Conservation (phyloP, 2,888 invertebrate species). For the Mongoloraphidia duomilia region DNA sequence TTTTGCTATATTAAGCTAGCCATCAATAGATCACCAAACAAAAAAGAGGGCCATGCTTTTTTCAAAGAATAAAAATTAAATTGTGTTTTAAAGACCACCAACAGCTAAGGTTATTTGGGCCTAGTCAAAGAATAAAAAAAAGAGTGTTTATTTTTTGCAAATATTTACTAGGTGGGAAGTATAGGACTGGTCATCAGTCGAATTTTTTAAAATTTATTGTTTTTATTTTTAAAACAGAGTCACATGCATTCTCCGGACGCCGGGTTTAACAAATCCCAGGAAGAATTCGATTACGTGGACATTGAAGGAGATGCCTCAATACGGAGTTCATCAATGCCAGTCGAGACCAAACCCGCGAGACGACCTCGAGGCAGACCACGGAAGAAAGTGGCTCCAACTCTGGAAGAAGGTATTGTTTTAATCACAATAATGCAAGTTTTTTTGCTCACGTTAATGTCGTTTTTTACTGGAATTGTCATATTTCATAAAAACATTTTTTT, state of each 20-base stretch:
- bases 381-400: slow-evolving; percentile 29
- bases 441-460: too few relatives aligned
- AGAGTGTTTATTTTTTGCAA: too few relatives aligned
- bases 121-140: too few relatives aligned
- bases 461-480: slow-evolving; percentile 2
- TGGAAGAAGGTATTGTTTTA: slow-evolving; percentile 25
- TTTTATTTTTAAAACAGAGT: slow-evolving; percentile 25
- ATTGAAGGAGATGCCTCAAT: slow-evolving; percentile 41
- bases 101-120: too few relatives aligned
- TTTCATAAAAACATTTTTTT: slow-evolving; percentile 8
- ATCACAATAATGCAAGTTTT: not conserved
- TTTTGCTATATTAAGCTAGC: too few relatives aligned
- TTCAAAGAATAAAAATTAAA: too few relatives aligned
- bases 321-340: slow-evolving; percentile 20
- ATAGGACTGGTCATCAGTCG: too few relatives aligned
- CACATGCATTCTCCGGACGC: slow-evolving; percentile 46
- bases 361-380: slow-evolving; percentile 28
- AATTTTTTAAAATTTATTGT: too few relatives aligned
- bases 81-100: too few relatives aligned
- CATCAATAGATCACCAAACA: too few relatives aligned
- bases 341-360: slow-evolving; percentile 27
- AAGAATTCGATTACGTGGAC: slow-evolving; percentile 48
- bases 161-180: too few relatives aligned
- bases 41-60: too few relatives aligned
- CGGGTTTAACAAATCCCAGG: slow-evolving; percentile 29